Conservation (phyloP, 2,113 vertebrate species). For the Leucoraja erinaceus region DNA sequence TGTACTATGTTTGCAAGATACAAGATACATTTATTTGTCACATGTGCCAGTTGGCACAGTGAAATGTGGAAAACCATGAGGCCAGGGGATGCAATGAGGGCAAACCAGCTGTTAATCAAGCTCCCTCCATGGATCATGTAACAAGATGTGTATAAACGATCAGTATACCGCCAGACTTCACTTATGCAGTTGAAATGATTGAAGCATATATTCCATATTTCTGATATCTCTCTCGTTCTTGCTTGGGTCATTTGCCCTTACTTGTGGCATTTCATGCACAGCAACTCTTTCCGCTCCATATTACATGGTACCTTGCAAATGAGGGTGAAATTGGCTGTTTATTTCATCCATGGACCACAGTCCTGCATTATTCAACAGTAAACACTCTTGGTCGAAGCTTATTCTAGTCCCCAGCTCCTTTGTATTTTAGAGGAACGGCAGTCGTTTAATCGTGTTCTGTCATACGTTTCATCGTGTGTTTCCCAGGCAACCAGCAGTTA, state of each 20-base stretch:
- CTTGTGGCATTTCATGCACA: neutral
- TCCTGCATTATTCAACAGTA: neutral
- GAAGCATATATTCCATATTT: neutral
- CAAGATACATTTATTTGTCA: too few relatives aligned
- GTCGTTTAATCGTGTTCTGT: neutral
- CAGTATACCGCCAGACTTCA: neutral
- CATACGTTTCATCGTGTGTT: neutral
- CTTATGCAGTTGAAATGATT: neutral
- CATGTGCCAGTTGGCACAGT: too few relatives aligned
- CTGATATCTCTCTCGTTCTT: neutral
- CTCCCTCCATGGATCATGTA: neutral
- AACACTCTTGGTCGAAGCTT: neutral
- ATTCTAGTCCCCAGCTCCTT: neutral
- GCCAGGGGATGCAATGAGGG: too few relatives aligned
- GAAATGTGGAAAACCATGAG: too few relatives aligned
- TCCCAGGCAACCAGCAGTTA: conserved; percentile 21
- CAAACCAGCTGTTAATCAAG: neutral
- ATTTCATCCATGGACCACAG: neutral
- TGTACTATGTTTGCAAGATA: too few relatives aligned
- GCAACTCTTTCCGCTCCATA: neutral
- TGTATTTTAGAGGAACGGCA: neutral
- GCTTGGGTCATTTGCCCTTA: neutral
- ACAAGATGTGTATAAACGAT: too few relatives aligned
- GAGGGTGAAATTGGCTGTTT: neutral
- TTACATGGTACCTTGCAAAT: too few relatives aligned